A percentile compares a stretch with the other conserved stretches of the same genome.
Conservation (phyloP, 2,113 vertebrate genomes). For the Strix aluco region DNA sequence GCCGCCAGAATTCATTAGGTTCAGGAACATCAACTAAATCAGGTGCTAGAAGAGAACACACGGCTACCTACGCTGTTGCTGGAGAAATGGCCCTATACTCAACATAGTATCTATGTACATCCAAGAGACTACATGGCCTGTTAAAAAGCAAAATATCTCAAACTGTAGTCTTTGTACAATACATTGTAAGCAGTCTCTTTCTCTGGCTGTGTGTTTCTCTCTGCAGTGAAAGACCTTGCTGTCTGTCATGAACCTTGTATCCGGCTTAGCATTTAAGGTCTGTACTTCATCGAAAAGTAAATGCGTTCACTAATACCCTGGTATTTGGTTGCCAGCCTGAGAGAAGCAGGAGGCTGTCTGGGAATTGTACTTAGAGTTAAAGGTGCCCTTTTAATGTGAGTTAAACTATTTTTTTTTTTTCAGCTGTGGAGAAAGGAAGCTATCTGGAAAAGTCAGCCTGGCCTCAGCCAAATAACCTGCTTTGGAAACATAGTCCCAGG, state of each 20-base stretch:
- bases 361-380: neutral
- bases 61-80: neutral
- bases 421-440: neutral
- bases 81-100: neutral
- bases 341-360: neutral
- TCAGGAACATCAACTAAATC: conserved; percentile 20
- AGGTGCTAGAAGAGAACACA: neutral
- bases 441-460: neutral
- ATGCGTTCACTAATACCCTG: neutral
- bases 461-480: neutral
- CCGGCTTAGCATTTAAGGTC: neutral
- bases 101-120: neutral
- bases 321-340: neutral
- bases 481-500: neutral
- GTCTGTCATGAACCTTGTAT: neutral
- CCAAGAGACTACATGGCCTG: neutral
- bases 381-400: neutral
- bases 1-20: conserved; percentile 30
- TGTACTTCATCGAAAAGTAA: conserved; percentile 19
- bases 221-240: neutral
- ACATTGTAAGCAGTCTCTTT: neutral
- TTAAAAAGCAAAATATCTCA: neutral
- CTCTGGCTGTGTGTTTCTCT: neutral
- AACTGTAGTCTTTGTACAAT: neutral
- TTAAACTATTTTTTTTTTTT: neutral